phyloP scores from a whole-genome alignment of 2,888 invertebrate genomes.

The Lochmaea capreae region DNA sequence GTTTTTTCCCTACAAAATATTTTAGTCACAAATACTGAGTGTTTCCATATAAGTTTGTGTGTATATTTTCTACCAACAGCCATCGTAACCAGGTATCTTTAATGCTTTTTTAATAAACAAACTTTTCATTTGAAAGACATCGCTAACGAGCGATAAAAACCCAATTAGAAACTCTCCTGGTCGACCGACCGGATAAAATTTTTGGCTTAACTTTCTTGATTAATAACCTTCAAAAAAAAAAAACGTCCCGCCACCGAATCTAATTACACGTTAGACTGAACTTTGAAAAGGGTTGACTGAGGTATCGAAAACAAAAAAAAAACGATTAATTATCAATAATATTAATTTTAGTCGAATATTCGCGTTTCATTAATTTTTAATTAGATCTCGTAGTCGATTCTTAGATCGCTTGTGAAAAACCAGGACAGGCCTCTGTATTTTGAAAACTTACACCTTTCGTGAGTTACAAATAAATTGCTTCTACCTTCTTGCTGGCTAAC shows the following conservation, averaged over 20 bases:
- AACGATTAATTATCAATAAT: slow-evolving; percentile 46
- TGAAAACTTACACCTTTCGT: too few species aligned
- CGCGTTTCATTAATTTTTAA: slow-evolving; percentile 48
- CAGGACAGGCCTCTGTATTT: not conserved
- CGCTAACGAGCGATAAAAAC: slow-evolving; percentile 34
- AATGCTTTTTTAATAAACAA: slow-evolving; percentile 29
- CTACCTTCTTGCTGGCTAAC: too few species aligned
- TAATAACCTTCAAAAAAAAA: slow-evolving; percentile 33
- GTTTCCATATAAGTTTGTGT: too few species aligned
- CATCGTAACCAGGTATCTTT: not conserved
- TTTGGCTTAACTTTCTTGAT: slow-evolving; percentile 20
- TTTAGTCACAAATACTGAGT: too few species aligned
- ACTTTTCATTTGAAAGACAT: slow-evolving; percentile 23
- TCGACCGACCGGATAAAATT: slow-evolving; percentile 2
- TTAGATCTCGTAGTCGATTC: slow-evolving; percentile 34
- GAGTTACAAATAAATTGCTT: too few species aligned
- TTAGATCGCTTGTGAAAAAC: slow-evolving; percentile 27
- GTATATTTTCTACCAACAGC: not conserved
- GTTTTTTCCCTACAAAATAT: too few species aligned
- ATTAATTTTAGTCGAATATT: slow-evolving; percentile 45
- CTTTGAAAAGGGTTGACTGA: slow-evolving; percentile 39
- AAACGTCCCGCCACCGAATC: slow-evolving; percentile 19
- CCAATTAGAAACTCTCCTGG: slow-evolving; percentile 30
- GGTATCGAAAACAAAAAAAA: slow-evolving; percentile 41
- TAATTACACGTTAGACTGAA: slow-evolving; percentile 38